Evolutionary conservation across 2,113 vertebrate genomes (phyloP).

Genomic region (Acanthisitta chloris): DNA sequence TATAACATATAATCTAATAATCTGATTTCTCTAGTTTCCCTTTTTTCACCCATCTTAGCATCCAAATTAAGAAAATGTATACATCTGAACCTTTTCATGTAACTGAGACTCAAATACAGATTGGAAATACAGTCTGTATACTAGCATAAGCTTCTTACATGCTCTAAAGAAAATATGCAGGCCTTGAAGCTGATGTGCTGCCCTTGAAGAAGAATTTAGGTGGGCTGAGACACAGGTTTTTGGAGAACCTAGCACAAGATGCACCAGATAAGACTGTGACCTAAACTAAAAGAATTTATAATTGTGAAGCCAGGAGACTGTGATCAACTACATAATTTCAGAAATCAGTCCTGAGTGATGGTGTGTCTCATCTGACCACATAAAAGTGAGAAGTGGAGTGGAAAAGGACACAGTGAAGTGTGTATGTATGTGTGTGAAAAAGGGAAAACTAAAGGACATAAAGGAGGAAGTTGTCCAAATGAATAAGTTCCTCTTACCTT

Average conservation of each 20-base stretch:
- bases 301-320: neutral
- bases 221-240: neutral
- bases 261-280: neutral
- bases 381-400: neutral
- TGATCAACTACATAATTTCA: neutral
- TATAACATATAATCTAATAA: neutral
- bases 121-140: neutral
- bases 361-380: neutral
- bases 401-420: neutral
- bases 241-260: neutral
- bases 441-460: neutral
- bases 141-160: neutral
- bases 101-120: neutral
- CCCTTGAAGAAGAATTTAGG: neutral
- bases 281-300: neutral
- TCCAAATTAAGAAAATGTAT: neutral
- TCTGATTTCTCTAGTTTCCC: slow-evolving; percentile 4
- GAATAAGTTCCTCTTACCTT: neutral
- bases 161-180: neutral
- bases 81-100: neutral
- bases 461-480: neutral
- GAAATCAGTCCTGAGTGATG: neutral
- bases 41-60: neutral
- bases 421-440: neutral
- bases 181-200: neutral